phyloP scores from a whole-genome alignment of 2,797 vertebrate species.

The Alouatta caraya region DNA sequence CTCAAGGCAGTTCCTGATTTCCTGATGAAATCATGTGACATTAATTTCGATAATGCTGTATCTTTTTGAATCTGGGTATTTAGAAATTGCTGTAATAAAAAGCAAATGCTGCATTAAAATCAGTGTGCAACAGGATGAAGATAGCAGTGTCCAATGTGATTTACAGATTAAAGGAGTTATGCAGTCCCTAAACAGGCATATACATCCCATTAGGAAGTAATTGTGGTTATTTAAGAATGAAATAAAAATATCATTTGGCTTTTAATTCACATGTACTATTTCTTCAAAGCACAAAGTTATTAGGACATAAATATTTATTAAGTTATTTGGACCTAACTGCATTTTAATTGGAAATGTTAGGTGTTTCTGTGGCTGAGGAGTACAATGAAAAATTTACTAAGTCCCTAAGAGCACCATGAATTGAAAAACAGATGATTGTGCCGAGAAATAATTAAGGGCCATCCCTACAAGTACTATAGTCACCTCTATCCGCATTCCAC shows the following conservation, averaged over 20 bases:
- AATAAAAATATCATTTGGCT: conserved; percentile 28
- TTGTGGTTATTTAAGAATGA: neutral
- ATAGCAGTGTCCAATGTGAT: neutral
- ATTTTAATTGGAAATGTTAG: neutral
- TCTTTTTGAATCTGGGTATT: neutral
- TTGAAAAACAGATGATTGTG: neutral
- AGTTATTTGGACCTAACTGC: neutral
- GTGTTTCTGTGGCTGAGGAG: neutral
- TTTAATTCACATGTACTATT: neutral
- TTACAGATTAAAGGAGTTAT: neutral
- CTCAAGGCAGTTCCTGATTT: neutral
- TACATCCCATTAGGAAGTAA: neutral
- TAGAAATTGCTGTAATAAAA: neutral
- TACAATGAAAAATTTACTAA: neutral
- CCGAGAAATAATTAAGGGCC: neutral
- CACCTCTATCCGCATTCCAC: neutral
- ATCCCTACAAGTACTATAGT: neutral
- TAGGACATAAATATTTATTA: conserved; percentile 5
- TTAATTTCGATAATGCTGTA: neutral
- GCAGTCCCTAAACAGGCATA: neutral
- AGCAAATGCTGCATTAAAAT: neutral
- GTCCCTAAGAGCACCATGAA: neutral
- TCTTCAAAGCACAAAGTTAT: neutral
- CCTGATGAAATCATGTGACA: neutral
- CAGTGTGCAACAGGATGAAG: neutral